phyloP scores from a whole-genome alignment of 2,113 vertebrate species.

The Mustela lutreola region DNA sequence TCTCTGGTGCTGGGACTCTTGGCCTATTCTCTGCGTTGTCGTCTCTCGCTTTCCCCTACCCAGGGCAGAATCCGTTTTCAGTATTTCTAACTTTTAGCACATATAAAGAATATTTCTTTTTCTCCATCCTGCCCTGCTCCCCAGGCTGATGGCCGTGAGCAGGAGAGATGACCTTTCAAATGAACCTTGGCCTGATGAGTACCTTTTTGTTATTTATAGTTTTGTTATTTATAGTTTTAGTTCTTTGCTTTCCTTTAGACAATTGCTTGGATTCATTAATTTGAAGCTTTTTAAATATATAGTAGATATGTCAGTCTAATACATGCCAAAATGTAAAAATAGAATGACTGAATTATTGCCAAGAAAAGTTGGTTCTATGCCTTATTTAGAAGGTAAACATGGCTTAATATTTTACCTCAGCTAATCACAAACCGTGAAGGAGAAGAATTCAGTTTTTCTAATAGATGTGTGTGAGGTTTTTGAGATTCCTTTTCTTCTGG shows the following conservation, averaged over 20 bases:
- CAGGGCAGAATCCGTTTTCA: neutral
- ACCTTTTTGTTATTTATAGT: neutral
- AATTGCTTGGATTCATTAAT: neutral
- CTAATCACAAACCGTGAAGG: neutral
- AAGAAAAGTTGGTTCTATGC: neutral
- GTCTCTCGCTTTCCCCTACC: neutral
- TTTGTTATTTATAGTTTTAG: neutral
- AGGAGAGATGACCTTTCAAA: neutral
- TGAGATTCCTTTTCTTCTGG: neutral
- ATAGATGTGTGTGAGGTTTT: neutral
- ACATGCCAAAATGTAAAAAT: conserved; percentile 12
- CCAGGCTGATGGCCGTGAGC: rapidly evolving
- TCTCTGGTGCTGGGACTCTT: neutral
- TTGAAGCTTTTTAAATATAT: conserved; percentile 45
- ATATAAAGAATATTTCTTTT: neutral
- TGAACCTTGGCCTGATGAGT: neutral
- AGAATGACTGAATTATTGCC: neutral
- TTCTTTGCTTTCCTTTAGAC: conserved; percentile 9
- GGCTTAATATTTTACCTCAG: neutral
- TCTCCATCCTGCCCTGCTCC: neutral
- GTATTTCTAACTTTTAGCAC: neutral
- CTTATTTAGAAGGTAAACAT: neutral
- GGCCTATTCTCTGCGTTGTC: neutral
- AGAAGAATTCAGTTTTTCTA: neutral
- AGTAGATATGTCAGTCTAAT: neutral